Percentiles rank a stretch among this genome's conserved stretches.
Conservation (phyloP, 2,113 vertebrate species). For the Colius striatus region DNA sequence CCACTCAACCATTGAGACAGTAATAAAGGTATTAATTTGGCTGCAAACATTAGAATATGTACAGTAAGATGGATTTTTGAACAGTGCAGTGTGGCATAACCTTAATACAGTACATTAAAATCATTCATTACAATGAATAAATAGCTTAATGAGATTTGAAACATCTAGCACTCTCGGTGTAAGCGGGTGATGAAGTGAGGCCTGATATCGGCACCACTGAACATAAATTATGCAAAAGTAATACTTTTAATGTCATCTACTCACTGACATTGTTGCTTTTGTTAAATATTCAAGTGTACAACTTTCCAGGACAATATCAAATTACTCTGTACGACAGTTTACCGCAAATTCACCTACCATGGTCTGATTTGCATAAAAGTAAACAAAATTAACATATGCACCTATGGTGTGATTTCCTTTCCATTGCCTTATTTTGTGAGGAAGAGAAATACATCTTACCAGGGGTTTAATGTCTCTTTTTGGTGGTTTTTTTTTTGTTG, state of each 20-base stretch:
- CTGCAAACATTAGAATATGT: constrained; percentile 69
- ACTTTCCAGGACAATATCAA: constrained; percentile 81
- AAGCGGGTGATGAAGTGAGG: constrained; percentile 73
- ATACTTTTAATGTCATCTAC: constrained; percentile 76
- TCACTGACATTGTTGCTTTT: constrained; percentile 74
- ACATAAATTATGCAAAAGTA: constrained; percentile 85
- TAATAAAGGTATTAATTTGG: constrained; percentile 80
- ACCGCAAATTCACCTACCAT: constrained; percentile 63
- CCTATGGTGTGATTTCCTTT: background rate
- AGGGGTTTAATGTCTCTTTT: background rate
- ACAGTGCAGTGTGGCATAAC: constrained; percentile 72
- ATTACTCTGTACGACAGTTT: constrained; percentile 78
- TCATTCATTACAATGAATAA: constrained; percentile 80
- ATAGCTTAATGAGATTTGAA: constrained; percentile 82
- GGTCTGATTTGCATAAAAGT: constrained; percentile 56
- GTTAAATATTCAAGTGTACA: constrained; percentile 85
- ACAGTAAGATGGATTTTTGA: constrained; percentile 75
- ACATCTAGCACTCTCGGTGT: constrained; percentile 51
- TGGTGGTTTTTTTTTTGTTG: background rate
- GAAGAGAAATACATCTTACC: background rate
- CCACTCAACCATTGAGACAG: constrained; percentile 73
- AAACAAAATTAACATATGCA: background rate
- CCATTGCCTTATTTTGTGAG: background rate
- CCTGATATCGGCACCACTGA: constrained; percentile 71
- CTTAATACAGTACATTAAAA: constrained; percentile 78